Percentiles rank a stretch among this genome's conserved stretches.
Evolutionary conservation across 1,140 invertebrate genomes (phyloP).

Genomic region (Drosophila busckii): DNA sequence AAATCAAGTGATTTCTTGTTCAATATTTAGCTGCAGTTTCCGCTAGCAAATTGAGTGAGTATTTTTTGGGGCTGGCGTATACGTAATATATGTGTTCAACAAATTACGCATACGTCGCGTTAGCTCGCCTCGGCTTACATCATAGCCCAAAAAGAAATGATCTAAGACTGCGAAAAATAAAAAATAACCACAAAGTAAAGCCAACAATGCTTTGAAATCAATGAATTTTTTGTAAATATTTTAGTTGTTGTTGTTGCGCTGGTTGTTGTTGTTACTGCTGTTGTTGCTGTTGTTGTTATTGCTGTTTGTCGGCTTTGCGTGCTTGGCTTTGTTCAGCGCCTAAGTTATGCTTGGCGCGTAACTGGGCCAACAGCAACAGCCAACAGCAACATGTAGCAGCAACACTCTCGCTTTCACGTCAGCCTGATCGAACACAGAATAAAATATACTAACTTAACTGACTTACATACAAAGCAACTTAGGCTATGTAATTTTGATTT

Average conservation of each 20-base stretch:
- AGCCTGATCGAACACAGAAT: conserved; percentile 59
- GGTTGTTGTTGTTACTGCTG: conserved; percentile 11
- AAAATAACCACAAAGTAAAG: conserved; percentile 28
- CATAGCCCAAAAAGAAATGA: conserved; percentile 29
- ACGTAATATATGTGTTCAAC: conserved; percentile 18
- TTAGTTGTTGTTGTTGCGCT: conserved; percentile 15
- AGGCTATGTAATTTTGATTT: no score
- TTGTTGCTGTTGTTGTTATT: conserved; percentile 18
- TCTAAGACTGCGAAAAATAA: conserved; percentile 22
- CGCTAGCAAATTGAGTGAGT: conserved; percentile 23
- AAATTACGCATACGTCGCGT: conserved; percentile 51
- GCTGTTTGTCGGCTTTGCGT: no score
- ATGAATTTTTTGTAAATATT: conserved; percentile 66
- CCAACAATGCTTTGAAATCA: conserved; percentile 52
- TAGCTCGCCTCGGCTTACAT: conserved; percentile 4
- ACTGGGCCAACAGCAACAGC: conserved; percentile 34
- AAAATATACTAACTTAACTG: conserved; percentile 23
- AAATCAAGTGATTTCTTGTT: conserved; percentile 56
- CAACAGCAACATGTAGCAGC: conserved; percentile 16
- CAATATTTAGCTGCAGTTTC: conserved; percentile 24
- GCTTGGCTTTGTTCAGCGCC: no score
- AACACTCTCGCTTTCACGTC: conserved; percentile 67
- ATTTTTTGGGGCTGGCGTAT: conserved; percentile 12
- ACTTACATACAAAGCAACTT: conserved; percentile 11
- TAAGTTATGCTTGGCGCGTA: conserved; percentile 48